Percentiles rank a stretch among this genome's conserved stretches.
Evolutionary conservation across 2,888 invertebrate genomes (phyloP).

Genomic region (Dryococelus australis): DNA sequence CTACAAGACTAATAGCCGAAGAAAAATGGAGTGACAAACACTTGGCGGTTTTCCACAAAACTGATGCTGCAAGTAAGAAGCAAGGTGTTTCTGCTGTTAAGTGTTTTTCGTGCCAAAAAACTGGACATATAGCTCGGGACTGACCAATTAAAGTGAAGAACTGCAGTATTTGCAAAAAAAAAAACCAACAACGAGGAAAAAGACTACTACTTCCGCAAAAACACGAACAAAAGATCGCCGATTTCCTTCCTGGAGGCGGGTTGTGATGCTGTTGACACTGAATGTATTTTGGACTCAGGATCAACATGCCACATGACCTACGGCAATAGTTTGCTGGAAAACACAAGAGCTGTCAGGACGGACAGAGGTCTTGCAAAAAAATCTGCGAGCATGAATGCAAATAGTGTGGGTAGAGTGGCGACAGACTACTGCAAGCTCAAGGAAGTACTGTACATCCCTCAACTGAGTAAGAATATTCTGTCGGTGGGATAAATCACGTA

Average conservation of each 20-base stretch:
- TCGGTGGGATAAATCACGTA: neutral
- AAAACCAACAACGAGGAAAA: neutral
- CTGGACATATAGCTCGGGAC: no score
- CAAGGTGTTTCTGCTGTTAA: neutral
- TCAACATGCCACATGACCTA: no score
- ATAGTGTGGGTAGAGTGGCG: neutral
- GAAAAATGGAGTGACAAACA: neutral
- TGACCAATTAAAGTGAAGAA: no score
- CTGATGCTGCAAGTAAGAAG: neutral
- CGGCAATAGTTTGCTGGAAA: no score
- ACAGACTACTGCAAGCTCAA: no score
- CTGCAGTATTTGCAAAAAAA: no score
- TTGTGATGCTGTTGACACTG: no score
- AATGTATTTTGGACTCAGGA: no score
- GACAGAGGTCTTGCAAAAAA: neutral
- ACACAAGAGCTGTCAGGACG: no score
- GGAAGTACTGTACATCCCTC: no score
- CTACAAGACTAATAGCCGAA: neutral
- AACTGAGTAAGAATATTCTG: no score
- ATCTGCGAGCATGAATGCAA: neutral
- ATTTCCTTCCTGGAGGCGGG: neutral
- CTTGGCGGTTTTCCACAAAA: neutral
- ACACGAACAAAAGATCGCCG: neutral
- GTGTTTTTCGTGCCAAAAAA: no score
- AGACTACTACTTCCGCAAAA: neutral